Evolutionary conservation across 2,888 invertebrate genomes (phyloP), one percentile per base, ranked within the genome.

Genomic region (Oithona nana): DNA sequence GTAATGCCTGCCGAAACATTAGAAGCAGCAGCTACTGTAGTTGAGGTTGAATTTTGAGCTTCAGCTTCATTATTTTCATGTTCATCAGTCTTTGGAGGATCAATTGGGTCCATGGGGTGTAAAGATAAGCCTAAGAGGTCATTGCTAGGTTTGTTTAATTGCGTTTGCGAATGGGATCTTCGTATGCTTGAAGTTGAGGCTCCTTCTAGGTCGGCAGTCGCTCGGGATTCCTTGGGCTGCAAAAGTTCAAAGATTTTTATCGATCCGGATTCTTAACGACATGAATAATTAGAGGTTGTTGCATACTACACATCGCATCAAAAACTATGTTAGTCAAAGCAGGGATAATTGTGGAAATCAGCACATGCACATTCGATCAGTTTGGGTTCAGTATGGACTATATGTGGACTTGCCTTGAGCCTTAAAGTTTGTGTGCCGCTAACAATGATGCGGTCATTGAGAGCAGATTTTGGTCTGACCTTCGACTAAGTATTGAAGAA

Each of bases 61-160:
- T 39, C 16, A 16, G 39, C 3, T n/a, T 24, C 26, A 26, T 16
- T 52, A 3, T 2, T 52, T n/a, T 24, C 54, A 52, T n/a, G 11
- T n/a, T 52, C 6, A 2, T 22, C 54, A 39, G 39, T 39, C 6
- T 11, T 1, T 28, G 28, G 24, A 29, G n/a, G 24, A 57, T 57
- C 57, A 57, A 57, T 57, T n/a, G 24, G 26, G 1, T 28, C 57
- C 13, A 57, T 26, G 6, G 57, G 57, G 30, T 57, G 57, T 6
- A 59, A n/a, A 20, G 49, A 26, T 1, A 59, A 29, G 4, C 59
- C 59, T n/a, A 59, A 59, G 28, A 59, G 59, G 24, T 59, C 59
- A 8, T 59, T 24, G 24, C 59, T 59, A 16, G 59, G 59, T 13
- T 50, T 57, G 20, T 26, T 52, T 13, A 57, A 28, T 28, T 57